Evolutionary conservation across 2,888 invertebrate species (phyloP), one percentile per base, ranked within the genome.

Genomic region (Eupsilia transversa): DNA sequence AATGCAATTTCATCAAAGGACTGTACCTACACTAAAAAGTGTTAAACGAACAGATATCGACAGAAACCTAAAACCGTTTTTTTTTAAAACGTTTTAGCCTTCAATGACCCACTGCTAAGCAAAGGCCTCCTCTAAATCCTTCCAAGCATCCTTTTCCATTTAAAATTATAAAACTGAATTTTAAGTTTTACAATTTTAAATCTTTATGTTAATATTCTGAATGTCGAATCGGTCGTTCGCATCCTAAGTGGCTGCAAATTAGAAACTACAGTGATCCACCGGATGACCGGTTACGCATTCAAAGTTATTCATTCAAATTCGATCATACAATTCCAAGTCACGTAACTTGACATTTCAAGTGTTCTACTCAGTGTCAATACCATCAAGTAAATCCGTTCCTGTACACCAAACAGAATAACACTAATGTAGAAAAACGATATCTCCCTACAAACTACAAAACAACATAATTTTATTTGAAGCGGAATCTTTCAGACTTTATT

Each of bases 261-360:
- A 92, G 87, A 87, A 88, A 87, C 88, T 82, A 89, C 84, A 87
- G 87, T 86, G 87, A 90, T 89, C 89, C 83, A 89, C 89, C 89
- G 89, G 91, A 91, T 89, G 89, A 82, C 76, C 85, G 75, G 76
- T 83, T 82, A 85, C 84, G 89, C 89, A 91, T 91, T 91, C 87
- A 85, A 91, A 91, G 88, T 89, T 86, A 77, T 88, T 89, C 86
- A 93, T 93, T 93, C 86, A 91, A 93, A 93, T 93, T 87, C 79
- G 80, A 89, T 88, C 89, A 91, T 94, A 91, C 72, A 86, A 86
- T 90, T 92, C 84, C 94, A 89, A 90, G 94, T 94, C 94, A 94
- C 95, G 94, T 94, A 93, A 84, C 84, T 82, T 77, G 64, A 83
- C 88, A 77, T 77, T 84, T 74, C 74, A 80, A 84, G 72, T 70